Evolutionary conservation across 2,888 invertebrate species (phyloP), one percentile per base, ranked within the genome.

Genomic region (Drosophila pseudotakahashii): DNA sequence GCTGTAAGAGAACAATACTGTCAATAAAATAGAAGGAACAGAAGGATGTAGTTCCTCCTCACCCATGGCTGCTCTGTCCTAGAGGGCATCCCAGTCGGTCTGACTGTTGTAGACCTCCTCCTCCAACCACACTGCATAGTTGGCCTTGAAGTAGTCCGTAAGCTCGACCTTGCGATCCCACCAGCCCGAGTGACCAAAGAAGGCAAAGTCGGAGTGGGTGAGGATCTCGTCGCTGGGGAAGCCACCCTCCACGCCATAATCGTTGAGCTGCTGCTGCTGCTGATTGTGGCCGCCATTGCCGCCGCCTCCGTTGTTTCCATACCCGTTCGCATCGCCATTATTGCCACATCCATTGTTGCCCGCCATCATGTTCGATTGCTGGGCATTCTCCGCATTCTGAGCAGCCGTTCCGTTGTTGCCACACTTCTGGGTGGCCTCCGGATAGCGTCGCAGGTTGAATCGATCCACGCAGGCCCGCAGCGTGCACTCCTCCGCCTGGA

Each of bases 401-500:
- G 88, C 86, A 0, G 91, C 87, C 9, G 91, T 91, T 34, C 91
- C 91, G 72, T 91, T 91, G 60, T 77, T 91, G 32, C 85, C 84
- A 63, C 92, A 92, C 59, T 92, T 92, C 55, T 92, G 92, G 47
- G 92, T 91, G 2, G 92, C 92, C 61, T 93, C 93, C 26, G 94
- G 94, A 91, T 99, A 99, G 75, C 99, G 94, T 23, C 99, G 94
- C 89, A 96, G 95, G 92, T 99, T 99, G 90, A 99, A 99, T 68
- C 98, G 94, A 93, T 99, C 99, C 3, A 99, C 99, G 76, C 97
- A 97, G 0, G 97, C 96, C 72, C 99, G 94, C 64, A 99, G 93
- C 11, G 98, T 96, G 92, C 98, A 98, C 91, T 99, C 99, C 91
- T 99, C 99, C 36, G 97, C 98, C 93, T 99, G 97, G 85, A 98